A percentile compares a stretch with the other conserved stretches of the same genome.
phyloP scores from a whole-genome alignment of 2,113 vertebrate genomes.

The Anhinga anhinga region DNA sequence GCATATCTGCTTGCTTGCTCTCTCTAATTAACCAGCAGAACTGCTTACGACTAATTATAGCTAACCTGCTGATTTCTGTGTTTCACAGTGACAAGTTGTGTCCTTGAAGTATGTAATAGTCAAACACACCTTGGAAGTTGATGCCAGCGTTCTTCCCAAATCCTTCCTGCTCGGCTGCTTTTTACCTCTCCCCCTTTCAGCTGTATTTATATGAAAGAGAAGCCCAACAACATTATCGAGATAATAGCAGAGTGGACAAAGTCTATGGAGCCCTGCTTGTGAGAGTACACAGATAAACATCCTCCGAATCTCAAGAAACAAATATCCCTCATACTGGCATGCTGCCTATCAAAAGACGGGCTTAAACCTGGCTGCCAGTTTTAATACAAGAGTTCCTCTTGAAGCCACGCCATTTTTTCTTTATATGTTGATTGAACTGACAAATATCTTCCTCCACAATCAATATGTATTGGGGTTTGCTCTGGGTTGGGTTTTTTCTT shows the following conservation, averaged over 20 bases:
- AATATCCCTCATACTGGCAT: background rate
- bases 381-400: background rate
- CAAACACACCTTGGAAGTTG: background rate
- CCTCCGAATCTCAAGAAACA: background rate
- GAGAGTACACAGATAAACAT: background rate
- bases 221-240: background rate
- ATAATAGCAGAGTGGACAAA: background rate
- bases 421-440: background rate
- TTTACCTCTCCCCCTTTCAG: background rate
- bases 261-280: background rate
- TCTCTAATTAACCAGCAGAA: constrained; percentile 24
- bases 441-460: background rate
- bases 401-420: fast-evolving
- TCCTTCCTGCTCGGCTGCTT: constrained; percentile 1
- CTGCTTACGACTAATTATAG: constrained; percentile 3
- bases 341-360: background rate
- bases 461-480: fast-evolving
- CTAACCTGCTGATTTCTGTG: constrained; percentile 10
- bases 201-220: background rate
- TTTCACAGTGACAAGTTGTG: background rate
- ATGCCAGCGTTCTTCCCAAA: background rate
- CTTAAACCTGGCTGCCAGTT: background rate
- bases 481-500: fast-evolving
- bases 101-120: background rate
- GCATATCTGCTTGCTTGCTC: background rate